Evolutionary conservation across 1,140 invertebrate genomes (phyloP), one percentile per base, ranked within the genome.

Genomic region (Trichonephila clavipes): DNA sequence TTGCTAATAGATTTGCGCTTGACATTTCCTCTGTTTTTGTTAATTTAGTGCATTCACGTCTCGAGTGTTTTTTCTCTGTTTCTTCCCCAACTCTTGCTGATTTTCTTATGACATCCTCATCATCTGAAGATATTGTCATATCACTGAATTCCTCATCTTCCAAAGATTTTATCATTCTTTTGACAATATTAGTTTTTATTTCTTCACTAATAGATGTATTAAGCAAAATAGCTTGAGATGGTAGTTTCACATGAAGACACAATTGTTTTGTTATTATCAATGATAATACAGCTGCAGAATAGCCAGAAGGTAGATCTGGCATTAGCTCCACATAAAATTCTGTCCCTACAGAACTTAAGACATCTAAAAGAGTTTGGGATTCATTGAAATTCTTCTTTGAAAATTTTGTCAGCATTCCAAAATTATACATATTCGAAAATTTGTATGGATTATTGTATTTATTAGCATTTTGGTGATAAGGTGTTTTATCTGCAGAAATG

Each of bases 171-270:
- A 66, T 90, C 81, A 94, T 86, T 4, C 82, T 77, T 61, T 86
- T 85, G 82, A 86, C 51, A 85, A 88, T 86, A 93, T 90, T 61
- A 83, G 93, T 24, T 58, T 85, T 40, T 72, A 77, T 85, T 93
- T 94, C 64, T 92, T 92, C 28, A 92, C 88, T 59, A 91, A 93
- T 94, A 96, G 96, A 94, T 96, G 95, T 69, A 95, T 97, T 97
- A 51, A 97, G 95, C 88, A 97, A 96, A 58, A 97, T 96, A 12
- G 97, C 95, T 86, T 97, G 96, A 51, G 97, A 96, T 0, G 97
- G 97, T 90, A 97, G 96, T 77, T 96, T 95, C 59, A 97, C 95
- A 88, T 96, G 95, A 83, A 97, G 96, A 58, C 96, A 95, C 0
- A 97, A 91, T 59, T 96, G 81, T 10, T 95, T 93, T 16, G 82